A percentile compares a stretch with the other conserved stretches of the same genome.
These are phyloP conservation scores for Plectropomus leopardus DNA, from an alignment of 2,113 vertebrate species.

Conservation along the genomic window DNA sequence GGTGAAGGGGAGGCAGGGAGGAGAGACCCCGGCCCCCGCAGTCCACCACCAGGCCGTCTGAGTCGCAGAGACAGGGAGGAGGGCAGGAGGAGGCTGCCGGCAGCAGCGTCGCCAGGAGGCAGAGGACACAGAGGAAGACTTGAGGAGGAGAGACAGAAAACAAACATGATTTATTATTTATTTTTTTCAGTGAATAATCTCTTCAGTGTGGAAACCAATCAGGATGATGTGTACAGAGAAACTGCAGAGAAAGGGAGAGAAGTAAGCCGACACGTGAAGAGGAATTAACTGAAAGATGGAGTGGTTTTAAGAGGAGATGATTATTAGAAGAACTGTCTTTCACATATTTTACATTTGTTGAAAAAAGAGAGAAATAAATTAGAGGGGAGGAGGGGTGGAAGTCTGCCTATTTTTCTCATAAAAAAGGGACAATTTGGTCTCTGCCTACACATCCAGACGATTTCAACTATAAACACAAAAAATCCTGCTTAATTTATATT, in stretches of 20 bases:
- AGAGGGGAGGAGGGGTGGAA: neutral
- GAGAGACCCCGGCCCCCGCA: slow-evolving; percentile 92
- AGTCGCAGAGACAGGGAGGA: slow-evolving; percentile 91
- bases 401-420: neutral
- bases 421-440: neutral
- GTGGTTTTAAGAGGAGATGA: neutral
- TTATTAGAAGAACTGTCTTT: neutral
- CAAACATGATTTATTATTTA: neutral
- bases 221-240: neutral
- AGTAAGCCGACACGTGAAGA: neutral
- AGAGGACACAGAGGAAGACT: slow-evolving; percentile 90
- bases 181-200: slow-evolving; percentile 12
- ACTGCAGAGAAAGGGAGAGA: neutral
- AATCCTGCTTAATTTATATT: neutral
- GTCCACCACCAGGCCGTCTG: slow-evolving; percentile 86
- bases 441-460: neutral
- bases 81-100: slow-evolving; percentile 88
- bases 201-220: neutral
- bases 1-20: slow-evolving; percentile 87
- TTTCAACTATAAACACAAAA: neutral
- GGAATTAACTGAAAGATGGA: neutral
- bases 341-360: neutral
- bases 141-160: slow-evolving; percentile 25
- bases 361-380: neutral
- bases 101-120: slow-evolving; percentile 82